These are phyloP conservation scores for Sitodiplosis mosellana DNA, from an alignment of 1,140 invertebrate species.

Conservation along the genomic window DNA sequence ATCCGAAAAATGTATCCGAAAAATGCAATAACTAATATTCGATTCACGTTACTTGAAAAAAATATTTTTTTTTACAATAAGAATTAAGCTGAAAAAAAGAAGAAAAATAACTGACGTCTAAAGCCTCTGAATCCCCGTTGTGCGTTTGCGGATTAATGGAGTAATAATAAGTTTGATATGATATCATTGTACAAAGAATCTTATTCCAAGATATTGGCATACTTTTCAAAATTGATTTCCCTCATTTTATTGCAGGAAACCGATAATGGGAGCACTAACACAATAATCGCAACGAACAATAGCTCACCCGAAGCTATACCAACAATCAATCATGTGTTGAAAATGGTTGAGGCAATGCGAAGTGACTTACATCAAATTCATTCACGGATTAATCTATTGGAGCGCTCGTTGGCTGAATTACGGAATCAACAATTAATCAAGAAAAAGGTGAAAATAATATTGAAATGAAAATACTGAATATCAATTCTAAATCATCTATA, in stretches of 20 bases:
- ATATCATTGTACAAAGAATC: conserved; percentile 8
- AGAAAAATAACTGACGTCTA: too few species aligned
- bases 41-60: too few species aligned
- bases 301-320: conserved; percentile 8
- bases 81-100: too few species aligned
- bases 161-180: not conserved
- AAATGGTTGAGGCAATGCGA: conserved; percentile 25
- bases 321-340: conserved; percentile 23
- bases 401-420: conserved; percentile 17
- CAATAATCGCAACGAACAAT: conserved; percentile 2
- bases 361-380: conserved; percentile 25
- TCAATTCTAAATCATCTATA: not conserved
- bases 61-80: too few species aligned
- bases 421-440: conserved; percentile 6
- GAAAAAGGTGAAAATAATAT: conserved; percentile 5
- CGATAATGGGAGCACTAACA: conserved; percentile 6
- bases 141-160: too few species aligned
- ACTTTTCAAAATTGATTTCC: conserved; percentile 10
- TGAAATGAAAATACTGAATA: conserved; percentile 3
- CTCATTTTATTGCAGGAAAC: not conserved
- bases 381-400: conserved; percentile 22
- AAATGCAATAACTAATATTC: too few species aligned
- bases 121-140: too few species aligned
- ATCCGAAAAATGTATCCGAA: too few species aligned
- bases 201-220: too few species aligned